Evolutionary conservation across 2,797 vertebrate genomes (phyloP).

Genomic region (Nyctibius grandis): DNA sequence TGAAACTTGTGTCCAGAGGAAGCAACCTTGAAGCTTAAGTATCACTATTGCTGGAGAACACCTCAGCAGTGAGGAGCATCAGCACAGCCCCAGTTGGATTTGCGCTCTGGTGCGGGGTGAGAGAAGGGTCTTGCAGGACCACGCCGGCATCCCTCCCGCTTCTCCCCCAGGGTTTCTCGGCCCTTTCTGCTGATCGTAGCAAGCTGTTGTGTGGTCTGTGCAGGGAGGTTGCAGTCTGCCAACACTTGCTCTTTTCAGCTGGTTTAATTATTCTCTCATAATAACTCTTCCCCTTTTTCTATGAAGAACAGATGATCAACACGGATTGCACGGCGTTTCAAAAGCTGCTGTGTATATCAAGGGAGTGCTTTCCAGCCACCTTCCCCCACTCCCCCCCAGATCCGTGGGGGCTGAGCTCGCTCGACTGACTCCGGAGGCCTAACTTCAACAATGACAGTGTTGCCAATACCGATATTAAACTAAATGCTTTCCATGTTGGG

Average conservation of each 20-base stretch:
- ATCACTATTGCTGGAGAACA: rapidly evolving
- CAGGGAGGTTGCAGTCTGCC: constrained; percentile 50
- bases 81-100: background rate
- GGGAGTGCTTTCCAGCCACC: background rate
- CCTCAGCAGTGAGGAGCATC: background rate
- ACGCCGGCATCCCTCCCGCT: background rate
- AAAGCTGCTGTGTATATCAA: background rate
- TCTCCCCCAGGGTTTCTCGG: background rate
- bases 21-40: background rate
- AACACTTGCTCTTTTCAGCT: constrained; percentile 48
- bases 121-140: background rate
- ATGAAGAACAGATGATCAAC: constrained; percentile 68
- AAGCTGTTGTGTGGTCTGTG: constrained; percentile 56
- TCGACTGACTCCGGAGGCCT: background rate
- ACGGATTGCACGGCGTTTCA: background rate
- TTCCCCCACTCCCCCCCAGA: background rate
- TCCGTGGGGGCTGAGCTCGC: background rate
- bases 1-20: background rate
- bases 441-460: background rate
- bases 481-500: constrained; percentile 63
- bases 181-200: constrained; percentile 58
- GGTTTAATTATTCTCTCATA: constrained; percentile 68
- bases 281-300: constrained; percentile 63
- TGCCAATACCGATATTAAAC: constrained; percentile 53
- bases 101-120: background rate